Base-by-base conservation (phyloP, 2,888 invertebrate genomes). In the Ochropacha duplaris region DNA sequence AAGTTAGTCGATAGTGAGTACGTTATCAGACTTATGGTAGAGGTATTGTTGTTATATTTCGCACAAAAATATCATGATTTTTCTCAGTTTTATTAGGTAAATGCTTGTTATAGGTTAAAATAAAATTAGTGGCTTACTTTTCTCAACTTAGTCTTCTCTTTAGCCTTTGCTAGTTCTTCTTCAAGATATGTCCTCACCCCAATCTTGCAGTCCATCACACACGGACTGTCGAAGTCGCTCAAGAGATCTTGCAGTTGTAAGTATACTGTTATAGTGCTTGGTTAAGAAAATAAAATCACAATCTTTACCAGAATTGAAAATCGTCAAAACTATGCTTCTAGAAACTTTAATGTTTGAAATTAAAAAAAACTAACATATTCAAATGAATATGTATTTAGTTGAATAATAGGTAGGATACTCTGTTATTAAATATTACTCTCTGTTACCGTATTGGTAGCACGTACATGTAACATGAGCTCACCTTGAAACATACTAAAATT, bases 191-290 rank as follows among this genome's bases (percentile, higher is more conserved):
- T 99, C 74, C 99, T 94, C 31, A 98, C 97, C 34, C 99, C 99
- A 70, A 99, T 96, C 91, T 99, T 99, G 87, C 98, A 98, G 91
- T 99, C 99, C 98, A 99, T 99, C 2, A 99, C 98, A 81, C 98
- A 98, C 0, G 99, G 98, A 61, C 97, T 95, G 72, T 96, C 95
- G 84, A 98, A 99, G 81, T 97, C 97, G 64, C 97, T 97, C 58
- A 99, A 92, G 55, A 99, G 93, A 90, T 99, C 99, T 94, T 99
- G 97, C 56, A 99, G 93, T 90, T 98, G 98, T 60, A 99, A 94
- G 86, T 98, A 99, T 83, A 93, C 90, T 93, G 85, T 79, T 66
- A 54, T 28, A 58, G 50, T 67, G 57, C 54, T 67, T 71, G 64
- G 86, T 89, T 83, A 89, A 92, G 87, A 79, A 85, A 81, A 71